phyloP scores from a whole-genome alignment of 2,113 vertebrate species.

The Eleginops maclovinus region DNA sequence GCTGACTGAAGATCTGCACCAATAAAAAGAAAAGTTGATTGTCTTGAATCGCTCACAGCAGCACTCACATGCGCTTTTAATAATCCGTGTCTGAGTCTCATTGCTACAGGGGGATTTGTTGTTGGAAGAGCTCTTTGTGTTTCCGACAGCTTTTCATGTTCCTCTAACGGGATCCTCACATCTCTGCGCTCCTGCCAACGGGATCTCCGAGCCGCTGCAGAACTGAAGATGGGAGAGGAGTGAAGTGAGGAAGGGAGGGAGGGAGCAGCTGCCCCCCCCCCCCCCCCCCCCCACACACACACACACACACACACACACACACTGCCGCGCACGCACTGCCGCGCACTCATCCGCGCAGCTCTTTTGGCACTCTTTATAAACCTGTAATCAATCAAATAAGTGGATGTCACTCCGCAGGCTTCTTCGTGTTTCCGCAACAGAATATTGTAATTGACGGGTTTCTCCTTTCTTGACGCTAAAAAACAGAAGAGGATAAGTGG shows the following conservation, averaged over 20 bases:
- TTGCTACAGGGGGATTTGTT: background rate
- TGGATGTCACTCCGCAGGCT: conserved; percentile 2
- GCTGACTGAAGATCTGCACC: conserved; percentile 22
- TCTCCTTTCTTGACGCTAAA: background rate
- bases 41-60: background rate
- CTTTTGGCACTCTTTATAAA: background rate
- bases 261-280: conserved; percentile 41
- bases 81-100: conserved; percentile 7
- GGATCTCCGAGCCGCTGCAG: conserved; percentile 49
- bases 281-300: no score
- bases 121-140: conserved; percentile 9
- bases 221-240: conserved; percentile 27
- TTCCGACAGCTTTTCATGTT: conserved; percentile 18
- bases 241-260: conserved; percentile 30
- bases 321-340: no score
- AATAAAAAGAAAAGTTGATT: conserved; percentile 37
- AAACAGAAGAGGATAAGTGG: background rate
- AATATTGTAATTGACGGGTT: background rate
- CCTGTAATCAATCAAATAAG: conserved; percentile 5
- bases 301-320: background rate
- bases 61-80: no score
- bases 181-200: conserved; percentile 40
- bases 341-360: background rate
- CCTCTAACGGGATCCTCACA: conserved; percentile 23
- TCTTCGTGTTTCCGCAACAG: background rate